Evolutionary conservation across 2,113 vertebrate genomes (phyloP).

Genomic region (Petrocephalus zakoni): DNA sequence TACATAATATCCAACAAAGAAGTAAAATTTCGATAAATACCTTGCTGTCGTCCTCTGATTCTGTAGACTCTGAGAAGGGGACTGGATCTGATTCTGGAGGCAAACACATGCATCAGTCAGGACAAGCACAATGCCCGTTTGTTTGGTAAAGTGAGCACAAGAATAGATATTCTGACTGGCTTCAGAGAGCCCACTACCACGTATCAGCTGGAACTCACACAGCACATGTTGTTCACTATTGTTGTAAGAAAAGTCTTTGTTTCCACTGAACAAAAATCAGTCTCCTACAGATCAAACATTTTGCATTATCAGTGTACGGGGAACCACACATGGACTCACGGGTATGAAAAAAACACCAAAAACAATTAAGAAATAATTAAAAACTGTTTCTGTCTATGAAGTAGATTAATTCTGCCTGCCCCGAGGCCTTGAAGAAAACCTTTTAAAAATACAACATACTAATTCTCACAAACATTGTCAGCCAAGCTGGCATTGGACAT

Average conservation of each 20-base stretch:
- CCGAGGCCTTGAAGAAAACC: neutral
- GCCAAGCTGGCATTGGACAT: neutral
- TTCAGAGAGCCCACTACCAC: neutral
- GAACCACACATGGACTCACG: neutral
- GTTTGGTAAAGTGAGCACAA: neutral
- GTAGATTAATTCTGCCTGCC: neutral
- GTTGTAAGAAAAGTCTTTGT: neutral
- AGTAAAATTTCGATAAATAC: conserved; percentile 32
- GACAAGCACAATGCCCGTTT: neutral
- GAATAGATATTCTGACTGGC: neutral
- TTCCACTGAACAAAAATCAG: neutral
- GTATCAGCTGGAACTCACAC: neutral
- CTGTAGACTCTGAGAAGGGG: conserved; percentile 34
- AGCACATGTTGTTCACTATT: neutral
- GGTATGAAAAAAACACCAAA: neutral
- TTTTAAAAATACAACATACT: neutral
- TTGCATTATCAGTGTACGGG: neutral
- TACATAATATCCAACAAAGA: neutral
- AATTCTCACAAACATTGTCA: neutral
- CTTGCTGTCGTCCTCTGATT: conserved; percentile 40
- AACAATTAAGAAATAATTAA: neutral
- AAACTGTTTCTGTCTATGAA: neutral
- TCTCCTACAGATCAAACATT: neutral
- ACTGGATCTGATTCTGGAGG: conserved; percentile 49
- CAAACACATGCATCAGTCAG: neutral